phyloP scores from a whole-genome alignment of 2,797 vertebrate genomes.

The Neolamprologus multifasciatus region DNA sequence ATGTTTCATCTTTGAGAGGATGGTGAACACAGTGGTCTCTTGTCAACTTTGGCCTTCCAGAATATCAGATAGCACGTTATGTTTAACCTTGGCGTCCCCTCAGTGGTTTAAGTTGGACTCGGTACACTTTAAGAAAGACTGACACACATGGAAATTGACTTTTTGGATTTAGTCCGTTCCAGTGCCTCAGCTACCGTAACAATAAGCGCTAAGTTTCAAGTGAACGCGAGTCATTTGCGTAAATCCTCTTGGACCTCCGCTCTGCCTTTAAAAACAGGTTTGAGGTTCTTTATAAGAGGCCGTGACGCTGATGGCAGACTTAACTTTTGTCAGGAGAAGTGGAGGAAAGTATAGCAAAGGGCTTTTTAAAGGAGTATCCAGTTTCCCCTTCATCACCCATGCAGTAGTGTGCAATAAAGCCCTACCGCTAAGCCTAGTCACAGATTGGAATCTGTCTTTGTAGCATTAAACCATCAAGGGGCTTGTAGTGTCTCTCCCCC shows the following conservation, averaged over 20 bases:
- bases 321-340: slow-evolving; percentile 13
- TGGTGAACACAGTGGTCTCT: slow-evolving; percentile 40
- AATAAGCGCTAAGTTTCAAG: slow-evolving; percentile 1
- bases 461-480: slow-evolving; percentile 20
- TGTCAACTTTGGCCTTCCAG: slow-evolving; percentile 33
- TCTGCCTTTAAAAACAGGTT: slow-evolving; percentile 2
- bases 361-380: slow-evolving; percentile 24
- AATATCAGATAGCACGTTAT: slow-evolving; percentile 37
- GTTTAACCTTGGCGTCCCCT: slow-evolving; percentile 11
- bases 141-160: slow-evolving; percentile 31
- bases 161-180: slow-evolving; percentile 13
- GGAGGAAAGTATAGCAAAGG: neutral
- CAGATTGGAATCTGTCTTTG: slow-evolving; percentile 29
- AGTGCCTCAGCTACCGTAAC: neutral
- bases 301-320: neutral
- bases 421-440: neutral
- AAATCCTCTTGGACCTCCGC: slow-evolving; percentile 21
- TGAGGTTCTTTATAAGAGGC: slow-evolving; percentile 1
- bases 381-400: slow-evolving; percentile 22
- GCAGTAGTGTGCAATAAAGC: neutral
- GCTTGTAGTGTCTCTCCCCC: neutral
- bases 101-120: slow-evolving; percentile 13
- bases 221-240: slow-evolving; percentile 1
- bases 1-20: slow-evolving; percentile 26
- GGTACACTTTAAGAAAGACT: neutral